Base-by-base conservation (phyloP, 1,140 invertebrate genomes). In the Caenorhabditis inopinata region DNA sequence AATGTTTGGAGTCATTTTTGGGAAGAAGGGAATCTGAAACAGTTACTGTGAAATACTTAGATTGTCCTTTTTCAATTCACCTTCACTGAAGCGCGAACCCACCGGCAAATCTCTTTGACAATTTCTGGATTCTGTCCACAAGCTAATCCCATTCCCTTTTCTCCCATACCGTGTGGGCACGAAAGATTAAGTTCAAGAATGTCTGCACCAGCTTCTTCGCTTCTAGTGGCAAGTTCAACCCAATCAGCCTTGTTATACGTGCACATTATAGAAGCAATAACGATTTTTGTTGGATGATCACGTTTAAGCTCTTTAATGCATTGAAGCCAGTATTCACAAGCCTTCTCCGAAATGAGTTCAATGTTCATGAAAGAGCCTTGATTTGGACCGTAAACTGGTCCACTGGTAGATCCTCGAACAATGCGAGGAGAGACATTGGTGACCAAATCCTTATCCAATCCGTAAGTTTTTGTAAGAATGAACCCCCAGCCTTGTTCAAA, bases 261-360 rank as follows among this genome's bases (percentile, higher is more conserved):
- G 87, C 95, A 97, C 96, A 98, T 98, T 82, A 99, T 96, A 85
- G 95, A 97, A 16, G 95, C 96, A 86, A 99, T 96, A 2, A 99
- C 85, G 45, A 98, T 92, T 93, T 94, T 93, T 75, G 92, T 91
- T 16, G 96, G 96, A 87, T 97, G 97, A 89, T 98, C 96, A 68
- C 89, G 90, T 87, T 97, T 98, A 27, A 99, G 89, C 88, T 99
- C 96, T 2, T 86, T 91, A 35, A 99, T 93, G 85, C 94, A 94
- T 77, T 92, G 90, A 76, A 94, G 93, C 97, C 97, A 99, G 89
- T 98, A 99, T 0, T 92, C 93, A 48, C 92, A 92, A 11, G 93
- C 93, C 90, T 99, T 99, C 90, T 99, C 97, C 12, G 96, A 98
- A 88, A 99, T 97, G 1, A 99, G 90, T 90, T 99, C 97, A 83